Percentiles rank a stretch among this genome's conserved stretches.
Conservation (phyloP, 2,797 vertebrate genomes). For the Coluber constrictor region DNA sequence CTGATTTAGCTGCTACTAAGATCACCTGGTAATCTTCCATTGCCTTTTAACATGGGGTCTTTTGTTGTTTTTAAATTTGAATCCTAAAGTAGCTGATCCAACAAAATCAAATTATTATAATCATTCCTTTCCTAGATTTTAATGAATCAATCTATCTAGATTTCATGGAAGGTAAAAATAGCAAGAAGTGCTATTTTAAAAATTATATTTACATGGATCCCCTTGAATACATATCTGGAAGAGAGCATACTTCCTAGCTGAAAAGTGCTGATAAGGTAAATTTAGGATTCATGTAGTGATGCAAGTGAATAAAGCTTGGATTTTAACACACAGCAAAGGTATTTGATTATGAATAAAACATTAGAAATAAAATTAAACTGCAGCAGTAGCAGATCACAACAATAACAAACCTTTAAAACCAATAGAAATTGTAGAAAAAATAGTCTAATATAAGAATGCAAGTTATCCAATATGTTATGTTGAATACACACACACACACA, state of each 20-base stretch:
- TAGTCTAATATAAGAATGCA: not conserved
- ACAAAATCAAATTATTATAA: not conserved
- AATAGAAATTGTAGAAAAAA: not conserved
- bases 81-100: not conserved
- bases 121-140: not conserved
- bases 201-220: not conserved
- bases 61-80: not conserved
- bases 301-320: not conserved
- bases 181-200: not conserved
- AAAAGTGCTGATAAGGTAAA: not conserved
- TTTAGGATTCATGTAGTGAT: not conserved
- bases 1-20: not conserved
- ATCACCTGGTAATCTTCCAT: not conserved
- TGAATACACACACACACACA: too few relatives aligned
- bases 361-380: not conserved
- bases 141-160: not conserved
- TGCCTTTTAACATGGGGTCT: not conserved
- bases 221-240: not conserved
- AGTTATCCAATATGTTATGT: not conserved
- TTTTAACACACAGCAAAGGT: not conserved
- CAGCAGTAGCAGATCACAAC: not conserved
- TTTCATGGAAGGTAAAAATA: not conserved
- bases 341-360: not conserved
- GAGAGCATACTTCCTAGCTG: not conserved
- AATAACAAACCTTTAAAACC: not conserved